Evolutionary conservation across 1,140 invertebrate species (phyloP).

Genomic region (Rhyacophila brunnea): DNA sequence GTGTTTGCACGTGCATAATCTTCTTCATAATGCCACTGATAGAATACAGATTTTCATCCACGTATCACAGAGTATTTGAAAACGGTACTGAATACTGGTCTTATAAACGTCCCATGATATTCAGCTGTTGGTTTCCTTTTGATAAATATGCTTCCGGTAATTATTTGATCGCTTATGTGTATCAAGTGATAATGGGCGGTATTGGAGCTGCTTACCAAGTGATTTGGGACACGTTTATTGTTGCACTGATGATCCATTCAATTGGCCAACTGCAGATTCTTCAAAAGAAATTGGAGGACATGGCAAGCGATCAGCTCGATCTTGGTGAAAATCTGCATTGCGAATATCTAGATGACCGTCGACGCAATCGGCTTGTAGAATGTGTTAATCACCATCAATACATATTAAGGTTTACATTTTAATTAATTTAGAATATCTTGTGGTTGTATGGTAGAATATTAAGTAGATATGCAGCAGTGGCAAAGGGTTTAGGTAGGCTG

Average conservation of each 20-base stretch:
- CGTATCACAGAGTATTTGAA: slow-evolving; percentile 11
- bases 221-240: slow-evolving; percentile 28
- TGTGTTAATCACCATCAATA: slow-evolving; percentile 34
- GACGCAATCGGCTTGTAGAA: slow-evolving; percentile 17
- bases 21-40: slow-evolving; percentile 27
- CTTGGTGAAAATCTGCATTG: no score
- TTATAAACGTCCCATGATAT: slow-evolving; percentile 26
- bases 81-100: slow-evolving; percentile 30
- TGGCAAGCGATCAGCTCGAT: background rate
- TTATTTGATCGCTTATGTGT: slow-evolving; percentile 23
- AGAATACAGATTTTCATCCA: slow-evolving; percentile 24
- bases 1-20: slow-evolving; percentile 17
- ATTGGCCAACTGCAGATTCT: slow-evolving; percentile 31
- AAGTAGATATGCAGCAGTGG: no score
- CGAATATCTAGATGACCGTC: slow-evolving; percentile 2
- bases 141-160: slow-evolving; percentile 19
- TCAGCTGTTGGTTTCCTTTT: slow-evolving; percentile 36
- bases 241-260: slow-evolving; percentile 29
- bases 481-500: background rate
- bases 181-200: slow-evolving; percentile 24
- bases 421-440: background rate
- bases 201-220: slow-evolving; percentile 26
- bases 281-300: slow-evolving; percentile 19
- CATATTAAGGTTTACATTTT: slow-evolving; percentile 2
- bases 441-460: background rate